Evolutionary conservation across 2,113 vertebrate genomes (phyloP).

Genomic region (Zosterops lateralis): DNA sequence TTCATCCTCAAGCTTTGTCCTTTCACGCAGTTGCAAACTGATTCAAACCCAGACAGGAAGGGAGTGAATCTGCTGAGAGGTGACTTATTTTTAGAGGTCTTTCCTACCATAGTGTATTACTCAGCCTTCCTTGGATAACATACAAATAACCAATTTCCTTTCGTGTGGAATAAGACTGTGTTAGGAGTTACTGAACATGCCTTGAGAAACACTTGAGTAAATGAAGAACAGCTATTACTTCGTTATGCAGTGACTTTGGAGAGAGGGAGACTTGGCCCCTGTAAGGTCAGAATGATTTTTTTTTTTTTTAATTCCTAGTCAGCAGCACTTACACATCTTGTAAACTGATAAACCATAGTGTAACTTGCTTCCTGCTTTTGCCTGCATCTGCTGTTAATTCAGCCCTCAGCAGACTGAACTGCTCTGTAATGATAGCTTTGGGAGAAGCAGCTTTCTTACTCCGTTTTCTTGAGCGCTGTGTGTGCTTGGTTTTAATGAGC

Average conservation of each 20-base stretch:
- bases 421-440: slow-evolving; percentile 1
- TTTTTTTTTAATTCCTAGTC: background rate
- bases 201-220: slow-evolving; percentile 13
- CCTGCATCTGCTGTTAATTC: slow-evolving; percentile 10
- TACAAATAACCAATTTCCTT: slow-evolving; percentile 53
- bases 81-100: slow-evolving; percentile 65
- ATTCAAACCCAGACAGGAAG: slow-evolving; percentile 69
- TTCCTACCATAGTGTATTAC: slow-evolving; percentile 53
- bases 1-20: slow-evolving; percentile 21
- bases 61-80: slow-evolving; percentile 63
- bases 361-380: slow-evolving; percentile 37
- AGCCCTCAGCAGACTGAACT: background rate
- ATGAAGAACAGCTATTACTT: slow-evolving; percentile 24
- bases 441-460: background rate
- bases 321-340: background rate
- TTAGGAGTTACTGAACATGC: background rate
- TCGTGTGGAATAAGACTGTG: slow-evolving; percentile 32
- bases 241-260: slow-evolving; percentile 41
- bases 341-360: background rate
- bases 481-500: background rate
- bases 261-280: slow-evolving; percentile 39
- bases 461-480: background rate
- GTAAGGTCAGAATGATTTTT: slow-evolving; percentile 64
- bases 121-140: slow-evolving; percentile 59
- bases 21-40: slow-evolving; percentile 34